Percentiles rank a stretch among this genome's conserved stretches.
phyloP scores from a whole-genome alignment of 2,113 vertebrate genomes.

The Bubo scandiacus region DNA sequence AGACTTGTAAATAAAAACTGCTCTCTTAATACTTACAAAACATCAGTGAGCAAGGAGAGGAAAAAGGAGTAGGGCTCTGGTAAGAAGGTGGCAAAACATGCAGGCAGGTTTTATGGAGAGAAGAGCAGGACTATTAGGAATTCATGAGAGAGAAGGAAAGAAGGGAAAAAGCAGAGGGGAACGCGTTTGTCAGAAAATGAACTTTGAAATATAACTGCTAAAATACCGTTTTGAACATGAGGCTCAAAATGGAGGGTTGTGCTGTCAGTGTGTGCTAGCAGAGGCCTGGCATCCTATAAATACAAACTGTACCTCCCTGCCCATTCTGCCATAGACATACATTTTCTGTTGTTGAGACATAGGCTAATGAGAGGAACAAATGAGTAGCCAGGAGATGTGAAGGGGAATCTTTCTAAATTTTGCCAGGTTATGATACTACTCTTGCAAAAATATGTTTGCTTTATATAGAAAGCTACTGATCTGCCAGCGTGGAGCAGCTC shows the following conservation, averaged over 20 bases:
- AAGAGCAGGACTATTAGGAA: background rate
- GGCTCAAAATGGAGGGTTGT: conserved; percentile 72
- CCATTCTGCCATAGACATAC: background rate
- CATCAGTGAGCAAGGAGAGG: background rate
- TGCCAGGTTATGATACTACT: background rate
- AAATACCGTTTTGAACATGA: conserved; percentile 58
- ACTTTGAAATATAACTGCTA: conserved; percentile 39
- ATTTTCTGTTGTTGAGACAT: background rate
- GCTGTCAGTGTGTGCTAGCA: conserved; percentile 32
- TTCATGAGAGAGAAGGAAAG: background rate
- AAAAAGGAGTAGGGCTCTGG: background rate
- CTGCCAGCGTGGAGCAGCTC: conserved; percentile 28
- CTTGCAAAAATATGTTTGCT: background rate
- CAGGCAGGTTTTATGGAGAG: background rate
- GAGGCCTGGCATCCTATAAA: conserved; percentile 64
- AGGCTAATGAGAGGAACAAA: background rate
- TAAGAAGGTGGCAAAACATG: background rate
- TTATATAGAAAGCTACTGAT: conserved; percentile 20
- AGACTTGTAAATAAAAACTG: conserved; percentile 41
- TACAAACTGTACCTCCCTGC: conserved; percentile 20
- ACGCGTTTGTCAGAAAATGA: background rate
- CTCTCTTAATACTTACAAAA: conserved; percentile 45
- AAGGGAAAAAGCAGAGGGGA: background rate
- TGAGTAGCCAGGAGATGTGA: background rate
- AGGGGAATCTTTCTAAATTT: background rate